These are phyloP conservation scores for Baronia brevicornis DNA, from an alignment of 2,888 invertebrate genomes.

Conservation along the genomic window DNA sequence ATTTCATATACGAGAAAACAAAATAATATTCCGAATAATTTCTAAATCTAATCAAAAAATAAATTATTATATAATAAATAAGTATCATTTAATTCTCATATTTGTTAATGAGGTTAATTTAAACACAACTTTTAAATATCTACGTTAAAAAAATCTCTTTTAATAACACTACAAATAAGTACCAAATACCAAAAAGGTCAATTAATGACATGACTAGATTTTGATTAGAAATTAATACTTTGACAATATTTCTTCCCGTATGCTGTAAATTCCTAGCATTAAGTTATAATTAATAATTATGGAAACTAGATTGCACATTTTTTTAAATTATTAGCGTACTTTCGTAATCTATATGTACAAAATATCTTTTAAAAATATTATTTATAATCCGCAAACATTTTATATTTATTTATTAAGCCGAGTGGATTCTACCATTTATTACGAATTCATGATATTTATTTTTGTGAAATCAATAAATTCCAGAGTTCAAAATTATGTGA, in stretches of 20 bases:
- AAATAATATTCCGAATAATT: too few relatives aligned
- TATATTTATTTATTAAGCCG: slow-evolving; percentile 37
- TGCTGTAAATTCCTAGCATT: slow-evolving; percentile 53
- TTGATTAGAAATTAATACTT: slow-evolving; percentile 33
- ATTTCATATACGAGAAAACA: too few relatives aligned
- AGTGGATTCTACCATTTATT: slow-evolving; percentile 30
- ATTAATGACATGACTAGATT: slow-evolving; percentile 50
- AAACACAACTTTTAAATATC: slow-evolving; percentile 12
- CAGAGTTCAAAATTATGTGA: too few relatives aligned
- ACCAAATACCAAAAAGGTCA: slow-evolving; percentile 17
- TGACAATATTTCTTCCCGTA: slow-evolving; percentile 24
- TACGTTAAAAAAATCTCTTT: too few relatives aligned
- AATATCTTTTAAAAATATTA: slow-evolving; percentile 69
- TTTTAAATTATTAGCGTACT: slow-evolving; percentile 30
- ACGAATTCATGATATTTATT: slow-evolving; percentile 51
- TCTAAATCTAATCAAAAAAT: too few relatives aligned
- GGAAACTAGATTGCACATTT: slow-evolving; percentile 69
- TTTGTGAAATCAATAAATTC: too few relatives aligned
- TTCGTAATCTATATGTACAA: slow-evolving; percentile 64
- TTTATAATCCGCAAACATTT: slow-evolving; percentile 56
- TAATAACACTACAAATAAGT: slow-evolving; percentile 20
- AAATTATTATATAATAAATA: too few relatives aligned
- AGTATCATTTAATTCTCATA: too few relatives aligned
- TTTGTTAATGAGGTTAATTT: too few relatives aligned
- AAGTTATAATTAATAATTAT: slow-evolving; percentile 42